Percentiles rank a stretch among this genome's conserved stretches.
Evolutionary conservation across 2,797 vertebrate genomes (phyloP).

Genomic region (Rhynchotus rufescens): DNA sequence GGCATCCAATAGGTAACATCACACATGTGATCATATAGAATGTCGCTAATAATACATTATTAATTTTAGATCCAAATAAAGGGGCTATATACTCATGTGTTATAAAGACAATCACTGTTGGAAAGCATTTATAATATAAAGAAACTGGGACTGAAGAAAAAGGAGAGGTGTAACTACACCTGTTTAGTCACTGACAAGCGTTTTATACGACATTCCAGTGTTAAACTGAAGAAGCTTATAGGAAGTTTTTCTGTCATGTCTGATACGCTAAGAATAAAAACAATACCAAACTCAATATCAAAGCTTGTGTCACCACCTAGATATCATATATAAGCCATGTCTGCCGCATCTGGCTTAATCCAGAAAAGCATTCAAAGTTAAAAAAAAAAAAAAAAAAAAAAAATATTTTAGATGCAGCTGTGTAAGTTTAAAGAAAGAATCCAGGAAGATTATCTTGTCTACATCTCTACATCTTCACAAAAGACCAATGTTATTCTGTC

Average conservation of each 20-base stretch:
- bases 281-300: fast-evolving
- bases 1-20: neutral
- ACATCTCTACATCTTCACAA: neutral
- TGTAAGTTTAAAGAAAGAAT: neutral
- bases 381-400: neutral
- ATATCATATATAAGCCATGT: neutral
- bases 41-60: neutral
- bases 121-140: neutral
- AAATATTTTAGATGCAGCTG: neutral
- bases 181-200: neutral
- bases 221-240: neutral
- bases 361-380: neutral
- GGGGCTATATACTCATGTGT: neutral
- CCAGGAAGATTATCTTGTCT: neutral
- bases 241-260: neutral
- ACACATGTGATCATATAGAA: neutral
- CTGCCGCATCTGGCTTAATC: neutral
- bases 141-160: neutral
- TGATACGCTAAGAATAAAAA: neutral
- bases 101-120: fast-evolving
- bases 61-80: neutral
- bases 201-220: neutral
- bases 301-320: neutral
- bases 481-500: neutral
- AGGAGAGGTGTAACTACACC: neutral